phyloP scores from a whole-genome alignment of 2,888 invertebrate genomes.

The Ectemnius lituratus region DNA sequence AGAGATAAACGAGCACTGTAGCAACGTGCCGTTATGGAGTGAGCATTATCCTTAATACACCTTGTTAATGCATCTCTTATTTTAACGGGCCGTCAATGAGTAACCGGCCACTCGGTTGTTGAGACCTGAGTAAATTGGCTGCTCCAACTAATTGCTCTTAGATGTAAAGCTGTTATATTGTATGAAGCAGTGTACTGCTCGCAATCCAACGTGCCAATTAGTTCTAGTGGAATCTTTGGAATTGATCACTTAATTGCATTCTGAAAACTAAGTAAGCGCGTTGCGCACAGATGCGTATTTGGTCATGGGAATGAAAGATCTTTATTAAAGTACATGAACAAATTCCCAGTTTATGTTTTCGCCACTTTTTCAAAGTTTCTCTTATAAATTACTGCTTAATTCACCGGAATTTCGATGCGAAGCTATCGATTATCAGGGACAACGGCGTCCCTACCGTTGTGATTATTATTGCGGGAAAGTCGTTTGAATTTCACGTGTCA shows the following conservation, averaged over 20 bases:
- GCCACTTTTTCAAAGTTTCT: too few relatives aligned
- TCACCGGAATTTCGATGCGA: too few relatives aligned
- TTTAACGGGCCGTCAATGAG: conserved; percentile 18
- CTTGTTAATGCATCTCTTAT: conserved; percentile 32
- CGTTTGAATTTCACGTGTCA: conserved; percentile 67
- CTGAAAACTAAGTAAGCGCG: neutral
- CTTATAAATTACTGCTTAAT: too few relatives aligned
- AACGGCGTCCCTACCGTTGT: conserved; percentile 3
- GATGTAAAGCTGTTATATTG: neutral
- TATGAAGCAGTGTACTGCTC: neutral
- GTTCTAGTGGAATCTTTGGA: neutral
- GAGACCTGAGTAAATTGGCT: neutral
- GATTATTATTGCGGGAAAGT: conserved; percentile 53
- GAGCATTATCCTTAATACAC: conserved; percentile 27
- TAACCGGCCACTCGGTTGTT: conserved; percentile 1
- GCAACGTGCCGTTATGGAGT: conserved; percentile 13
- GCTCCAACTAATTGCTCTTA: conserved; percentile 10
- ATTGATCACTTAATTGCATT: neutral
- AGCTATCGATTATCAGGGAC: conserved; percentile 18
- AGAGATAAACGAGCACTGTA: too few relatives aligned
- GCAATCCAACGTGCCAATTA: neutral
- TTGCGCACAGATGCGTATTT: neutral
- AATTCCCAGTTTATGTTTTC: too few relatives aligned
- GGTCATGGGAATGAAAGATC: neutral
- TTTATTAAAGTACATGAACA: neutral